Evolutionary conservation across 2,113 vertebrate genomes (phyloP), one percentile per base, ranked within the genome.

Genomic region (Neotragus pygmaeus): DNA sequence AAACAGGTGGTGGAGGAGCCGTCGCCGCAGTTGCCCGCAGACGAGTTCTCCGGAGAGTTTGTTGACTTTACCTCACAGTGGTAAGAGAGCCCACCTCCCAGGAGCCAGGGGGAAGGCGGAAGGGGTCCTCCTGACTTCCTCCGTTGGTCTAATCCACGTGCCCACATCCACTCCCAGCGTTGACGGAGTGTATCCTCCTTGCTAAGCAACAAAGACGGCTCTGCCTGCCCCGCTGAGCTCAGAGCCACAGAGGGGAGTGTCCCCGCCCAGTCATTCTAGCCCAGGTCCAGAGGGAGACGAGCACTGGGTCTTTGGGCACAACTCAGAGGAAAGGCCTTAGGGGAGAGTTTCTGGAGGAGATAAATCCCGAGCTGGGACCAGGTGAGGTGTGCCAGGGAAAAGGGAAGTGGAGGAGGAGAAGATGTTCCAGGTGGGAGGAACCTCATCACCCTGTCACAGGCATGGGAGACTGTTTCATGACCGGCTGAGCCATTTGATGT

Each of bases 1-100:
- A 99, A 99, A 98, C 99, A 99, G 98, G 99, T 99, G 98, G 99
- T 99, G 87, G 99, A 99, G 88, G 99, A 99, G 62, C 99, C 99
- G 0, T 99, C 99, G 0, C 99, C 99, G 0, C 99, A 99, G 97
- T 99, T 99, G 93, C 99, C 99, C 0, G 98, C 98, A 0, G 99
- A 99, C 96, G 99, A 98, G 95, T 99, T 99, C 99, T 99, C 99
- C 0, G 98, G 99, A 0, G 99, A 99, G 92, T 99, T 99, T 28
- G 99, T 99, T 51, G 99, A 99, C 98, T 99, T 99, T 99, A 99
- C 99, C 98, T 99, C 99, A 97, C 99, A 99, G 98, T 99, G 99
- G 99, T 99, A 98, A 98, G 98, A 90, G 1, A 66, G 23, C 62
- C 36, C 27, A 0, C 2, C 30, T 30, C 43, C 81, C 73, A 1